Percentiles rank a stretch among this genome's conserved stretches.
These are phyloP conservation scores for Romanogobio albipinnatus DNA, from an alignment of 2,113 vertebrate species.

Conservation along the genomic window DNA sequence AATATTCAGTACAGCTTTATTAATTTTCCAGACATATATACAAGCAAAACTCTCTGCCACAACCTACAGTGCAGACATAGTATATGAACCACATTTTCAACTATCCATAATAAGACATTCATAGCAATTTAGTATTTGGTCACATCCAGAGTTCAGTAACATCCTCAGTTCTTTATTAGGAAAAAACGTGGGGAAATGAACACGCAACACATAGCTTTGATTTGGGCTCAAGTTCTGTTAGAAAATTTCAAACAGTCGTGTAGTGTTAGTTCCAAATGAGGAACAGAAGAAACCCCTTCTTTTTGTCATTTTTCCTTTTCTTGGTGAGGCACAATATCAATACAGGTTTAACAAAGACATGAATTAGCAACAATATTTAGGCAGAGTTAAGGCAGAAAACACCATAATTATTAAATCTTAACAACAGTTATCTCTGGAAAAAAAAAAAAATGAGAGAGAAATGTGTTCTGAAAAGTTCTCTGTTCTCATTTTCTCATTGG, in stretches of 20 bases:
- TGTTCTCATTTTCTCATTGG: neutral
- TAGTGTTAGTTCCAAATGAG: slow-evolving; percentile 46
- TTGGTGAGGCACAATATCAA: slow-evolving; percentile 70
- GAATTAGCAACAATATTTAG: slow-evolving; percentile 54
- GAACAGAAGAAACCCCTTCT: slow-evolving; percentile 42
- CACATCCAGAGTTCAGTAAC: slow-evolving; percentile 20
- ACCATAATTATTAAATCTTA: slow-evolving; percentile 46
- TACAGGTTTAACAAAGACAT: slow-evolving; percentile 64
- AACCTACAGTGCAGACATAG: slow-evolving; percentile 39
- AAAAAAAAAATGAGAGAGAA: neutral
- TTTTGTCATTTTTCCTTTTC: slow-evolving; percentile 37
- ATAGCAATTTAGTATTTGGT: slow-evolving; percentile 12
- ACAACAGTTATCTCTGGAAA: slow-evolving; percentile 54
- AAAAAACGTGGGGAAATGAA: slow-evolving; percentile 25
- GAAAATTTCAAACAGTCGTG: slow-evolving; percentile 46
- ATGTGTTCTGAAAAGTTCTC: slow-evolving; percentile 5
- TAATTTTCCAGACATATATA: slow-evolving; percentile 51
- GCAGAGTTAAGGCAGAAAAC: slow-evolving; percentile 71
- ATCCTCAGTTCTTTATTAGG: slow-evolving; percentile 20
- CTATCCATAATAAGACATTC: slow-evolving; percentile 38
- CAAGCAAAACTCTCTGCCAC: slow-evolving; percentile 42
- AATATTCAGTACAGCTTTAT: slow-evolving; percentile 46
- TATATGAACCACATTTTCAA: slow-evolving; percentile 17
- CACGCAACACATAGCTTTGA: slow-evolving; percentile 20
- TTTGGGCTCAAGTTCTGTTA: slow-evolving; percentile 45